phyloP scores from a whole-genome alignment of 2,113 vertebrate genomes.

The Mus musculus region GRCm39 chr12:11146501-11147000 shows the following conservation, averaged over 20 bases:
- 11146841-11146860: not conserved
- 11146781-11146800: not conserved
- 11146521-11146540: not conserved
- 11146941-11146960: not conserved
- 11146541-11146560: not conserved
- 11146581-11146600: not conserved
- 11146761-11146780: not conserved
- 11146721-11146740: not conserved
- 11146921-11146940: not conserved
- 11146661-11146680: not conserved
- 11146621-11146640: not conserved
- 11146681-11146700: not conserved
- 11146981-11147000: not conserved
- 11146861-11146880: not conserved
- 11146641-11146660: not conserved
- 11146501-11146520: not conserved
- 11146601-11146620: not conserved
- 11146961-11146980: not conserved
- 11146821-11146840: not conserved
- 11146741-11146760: not conserved
- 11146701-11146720: not conserved
- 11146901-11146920: not conserved
- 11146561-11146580: not conserved
- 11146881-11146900: not conserved
- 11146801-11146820: not conserved